These are phyloP conservation scores for Arremon brunneinucha DNA, from an alignment of 2,797 vertebrate genomes.

Conservation along the genomic window DNA sequence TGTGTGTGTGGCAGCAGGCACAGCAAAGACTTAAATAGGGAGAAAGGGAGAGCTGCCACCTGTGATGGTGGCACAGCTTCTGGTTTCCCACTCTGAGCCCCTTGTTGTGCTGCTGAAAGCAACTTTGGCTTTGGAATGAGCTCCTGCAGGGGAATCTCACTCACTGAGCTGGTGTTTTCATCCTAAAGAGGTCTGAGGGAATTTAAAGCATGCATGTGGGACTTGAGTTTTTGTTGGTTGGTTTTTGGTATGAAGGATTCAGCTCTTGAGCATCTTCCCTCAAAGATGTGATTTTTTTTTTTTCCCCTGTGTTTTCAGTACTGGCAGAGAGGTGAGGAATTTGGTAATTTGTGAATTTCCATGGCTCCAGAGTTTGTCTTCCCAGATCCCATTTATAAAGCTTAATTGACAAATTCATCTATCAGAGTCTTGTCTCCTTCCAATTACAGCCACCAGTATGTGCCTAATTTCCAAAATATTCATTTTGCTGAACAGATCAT, in stretches of 20 bases:
- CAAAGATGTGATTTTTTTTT: not conserved
- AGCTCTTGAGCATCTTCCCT: not conserved
- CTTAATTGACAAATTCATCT: conserved; percentile 1
- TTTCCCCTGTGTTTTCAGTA: not conserved
- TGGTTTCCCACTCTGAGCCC: not conserved
- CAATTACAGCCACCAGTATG: not conserved
- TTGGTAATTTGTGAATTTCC: not conserved
- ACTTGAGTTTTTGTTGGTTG: not conserved
- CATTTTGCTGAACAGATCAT: not conserved
- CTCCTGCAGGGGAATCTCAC: not conserved
- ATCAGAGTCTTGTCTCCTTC: not conserved
- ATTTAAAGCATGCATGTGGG: not conserved
- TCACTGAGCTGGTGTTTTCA: not conserved
- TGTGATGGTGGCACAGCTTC: not conserved
- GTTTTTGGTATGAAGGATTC: not conserved
- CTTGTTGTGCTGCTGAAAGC: not conserved
- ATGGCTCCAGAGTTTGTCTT: not conserved
- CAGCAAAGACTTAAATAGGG: not conserved
- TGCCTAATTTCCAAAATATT: not conserved
- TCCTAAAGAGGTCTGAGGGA: not conserved
- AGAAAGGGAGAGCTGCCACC: not conserved
- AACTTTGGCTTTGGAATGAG: not conserved
- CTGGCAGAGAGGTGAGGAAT: not conserved
- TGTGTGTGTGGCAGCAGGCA: not conserved
- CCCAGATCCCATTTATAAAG: not conserved